Percentiles rank a stretch among this genome's conserved stretches.
These are phyloP conservation scores for Ctena decussata DNA, from an alignment of 2,888 invertebrate species.

Conservation along the genomic window DNA sequence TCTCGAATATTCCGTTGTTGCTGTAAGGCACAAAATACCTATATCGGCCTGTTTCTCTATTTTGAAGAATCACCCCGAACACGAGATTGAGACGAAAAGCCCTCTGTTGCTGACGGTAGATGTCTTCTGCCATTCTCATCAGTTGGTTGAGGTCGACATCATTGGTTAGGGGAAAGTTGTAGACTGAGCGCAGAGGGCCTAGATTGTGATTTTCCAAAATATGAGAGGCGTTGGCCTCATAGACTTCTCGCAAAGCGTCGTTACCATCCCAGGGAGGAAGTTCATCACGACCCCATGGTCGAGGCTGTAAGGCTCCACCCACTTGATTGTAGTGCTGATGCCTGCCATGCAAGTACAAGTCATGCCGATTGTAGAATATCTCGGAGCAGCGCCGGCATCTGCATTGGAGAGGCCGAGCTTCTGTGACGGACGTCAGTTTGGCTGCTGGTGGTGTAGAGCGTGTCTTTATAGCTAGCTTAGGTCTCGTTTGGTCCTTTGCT, in stretches of 20 bases:
- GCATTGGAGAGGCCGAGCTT: no score
- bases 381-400: conserved; percentile 4
- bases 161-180: conserved; percentile 28
- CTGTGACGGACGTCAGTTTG: no score
- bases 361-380: not conserved
- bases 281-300: not conserved
- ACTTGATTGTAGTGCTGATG: conserved; percentile 1
- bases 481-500: not conserved
- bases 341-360: conserved; percentile 19
- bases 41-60: conserved; percentile 25
- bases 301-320: not conserved
- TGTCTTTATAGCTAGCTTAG: no score
- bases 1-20: conserved; percentile 9
- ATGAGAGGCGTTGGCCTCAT: conserved; percentile 28
- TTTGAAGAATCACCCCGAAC: no score
- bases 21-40: conserved; percentile 37
- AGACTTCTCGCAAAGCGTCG: conserved; percentile 4
- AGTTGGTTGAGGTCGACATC: conserved; percentile 23
- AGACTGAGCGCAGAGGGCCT: conserved; percentile 31
- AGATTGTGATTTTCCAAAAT: conserved; percentile 19
- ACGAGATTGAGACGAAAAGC: conserved; percentile 42
- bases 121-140: conserved; percentile 5
- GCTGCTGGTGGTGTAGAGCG: no score
- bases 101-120: conserved; percentile 12
- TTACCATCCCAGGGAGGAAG: not conserved